Base-by-base conservation (phyloP, 2,113 vertebrate species). In the Echinops telfairi region DNA sequence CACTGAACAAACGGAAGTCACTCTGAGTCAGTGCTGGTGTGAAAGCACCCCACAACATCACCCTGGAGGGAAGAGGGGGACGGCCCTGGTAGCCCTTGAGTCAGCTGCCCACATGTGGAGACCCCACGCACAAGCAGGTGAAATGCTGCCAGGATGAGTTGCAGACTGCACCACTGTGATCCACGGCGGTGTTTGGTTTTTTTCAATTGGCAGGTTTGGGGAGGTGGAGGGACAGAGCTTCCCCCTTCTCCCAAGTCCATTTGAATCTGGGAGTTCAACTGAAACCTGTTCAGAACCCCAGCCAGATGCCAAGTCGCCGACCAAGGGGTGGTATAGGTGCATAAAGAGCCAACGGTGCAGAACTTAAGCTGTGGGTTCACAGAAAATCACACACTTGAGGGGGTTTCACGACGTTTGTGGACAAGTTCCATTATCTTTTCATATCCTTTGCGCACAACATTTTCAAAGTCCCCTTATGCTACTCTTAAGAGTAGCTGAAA, bases 1-100 rank as follows among this genome's bases (percentile, higher is more conserved):
- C 91, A 94, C 84, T 73, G 20, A 94, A 62, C 43, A 87, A 86
- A 83, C 60, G 16, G 29, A 10, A 10, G 40, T 43, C 64, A 19
- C 70, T 33, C 31, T 71, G 70, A 14, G 47, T 53, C 47, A 14
- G 47, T 10, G 47, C 10, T 53, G 47, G 12, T 9, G 47, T 12
- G 47, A 53, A 53, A 53, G 47, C 47, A 10, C 47, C 47, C 47
- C 10, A 53, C 47, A 53, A 53, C 47, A 53, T 53, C 47, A 53
- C 12, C 47, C 47, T 53, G 47, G 47, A 53, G 47, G 10, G 47
- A 53, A 53, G 40, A 53, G 47, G 47, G 47, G 47, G 47, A 53
- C 47, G 47, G 47, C 47, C 12, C 40, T 40, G 40, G 3, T 40
- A 40, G 40, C 40, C 40, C 40, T 40, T 40, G 68, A n/a, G 70